A percentile compares a stretch with the other conserved stretches of the same genome.
These are phyloP conservation scores for Plestiodon gilberti DNA, from an alignment of 2,113 vertebrate genomes.

Conservation along the genomic window DNA sequence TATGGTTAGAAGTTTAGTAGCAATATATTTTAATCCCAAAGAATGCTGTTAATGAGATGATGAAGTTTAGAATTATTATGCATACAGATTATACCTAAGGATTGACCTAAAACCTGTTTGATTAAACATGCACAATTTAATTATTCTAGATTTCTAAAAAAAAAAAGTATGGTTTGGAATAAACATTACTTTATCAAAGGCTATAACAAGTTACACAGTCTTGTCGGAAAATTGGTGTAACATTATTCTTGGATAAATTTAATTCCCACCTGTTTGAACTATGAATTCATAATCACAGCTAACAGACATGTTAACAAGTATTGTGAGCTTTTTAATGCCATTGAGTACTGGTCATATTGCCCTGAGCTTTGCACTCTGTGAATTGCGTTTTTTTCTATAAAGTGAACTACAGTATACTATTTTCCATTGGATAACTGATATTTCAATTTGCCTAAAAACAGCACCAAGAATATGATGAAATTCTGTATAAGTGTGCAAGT, in stretches of 20 bases:
- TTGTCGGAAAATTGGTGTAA: fast-evolving
- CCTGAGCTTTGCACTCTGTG: not conserved
- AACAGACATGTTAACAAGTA: not conserved
- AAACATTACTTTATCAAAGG: not conserved
- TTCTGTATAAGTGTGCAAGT: not conserved
- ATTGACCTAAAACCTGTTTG: not conserved
- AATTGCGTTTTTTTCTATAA: not conserved
- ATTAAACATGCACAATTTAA: not conserved
- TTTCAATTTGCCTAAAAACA: not conserved
- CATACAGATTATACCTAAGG: not conserved
- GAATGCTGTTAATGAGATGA: not conserved
- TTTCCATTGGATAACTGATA: not conserved
- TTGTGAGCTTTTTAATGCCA: not conserved
- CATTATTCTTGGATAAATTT: not conserved
- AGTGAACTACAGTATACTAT: not conserved
- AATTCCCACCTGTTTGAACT: slow-evolving; percentile 39
- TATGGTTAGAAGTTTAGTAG: not conserved
- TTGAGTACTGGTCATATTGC: not conserved
- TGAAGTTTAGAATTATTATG: not conserved
- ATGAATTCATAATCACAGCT: slow-evolving; percentile 22
- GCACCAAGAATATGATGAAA: not conserved
- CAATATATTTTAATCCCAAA: not conserved
- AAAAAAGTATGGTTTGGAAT: not conserved
- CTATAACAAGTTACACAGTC: not conserved
- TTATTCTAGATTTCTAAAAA: not conserved